These are phyloP conservation scores for Eremobia ochroleuca DNA, from an alignment of 2,888 invertebrate genomes.

Conservation along the genomic window DNA sequence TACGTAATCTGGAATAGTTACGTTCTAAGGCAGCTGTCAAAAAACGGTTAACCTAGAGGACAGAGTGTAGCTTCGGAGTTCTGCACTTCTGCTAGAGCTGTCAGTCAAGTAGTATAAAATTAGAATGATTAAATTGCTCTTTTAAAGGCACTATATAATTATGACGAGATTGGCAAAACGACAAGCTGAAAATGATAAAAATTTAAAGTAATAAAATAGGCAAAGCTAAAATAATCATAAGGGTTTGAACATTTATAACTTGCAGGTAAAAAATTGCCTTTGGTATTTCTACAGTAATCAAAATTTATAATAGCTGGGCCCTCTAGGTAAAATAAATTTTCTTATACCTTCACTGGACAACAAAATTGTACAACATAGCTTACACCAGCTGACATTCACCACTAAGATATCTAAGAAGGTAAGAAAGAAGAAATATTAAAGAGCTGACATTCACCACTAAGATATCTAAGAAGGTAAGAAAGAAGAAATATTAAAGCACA, in stretches of 20 bases:
- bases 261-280: constrained; percentile 20
- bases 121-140: no score
- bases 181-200: constrained; percentile 35
- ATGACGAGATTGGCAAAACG: constrained; percentile 40
- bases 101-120: no score
- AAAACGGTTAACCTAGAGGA: no score
- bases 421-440: constrained; percentile 42
- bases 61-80: neutral
- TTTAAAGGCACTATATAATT: neutral
- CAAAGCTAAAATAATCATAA: constrained; percentile 53
- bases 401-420: constrained; percentile 54
- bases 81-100: neutral
- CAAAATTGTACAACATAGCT: constrained; percentile 53
- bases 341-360: constrained; percentile 20
- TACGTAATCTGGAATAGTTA: no score
- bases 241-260: constrained; percentile 25
- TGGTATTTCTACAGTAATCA: neutral
- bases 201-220: constrained; percentile 35
- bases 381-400: constrained; percentile 67
- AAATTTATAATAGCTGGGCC: neutral
- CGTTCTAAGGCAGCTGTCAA: no score
- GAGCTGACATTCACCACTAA: constrained; percentile 60
- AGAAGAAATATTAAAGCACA: constrained; percentile 54
- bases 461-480: constrained; percentile 52
- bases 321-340: constrained; percentile 8